These are phyloP conservation scores for Marasmarcha lunaedactyla DNA, from an alignment of 2,888 invertebrate genomes.

Conservation along the genomic window DNA sequence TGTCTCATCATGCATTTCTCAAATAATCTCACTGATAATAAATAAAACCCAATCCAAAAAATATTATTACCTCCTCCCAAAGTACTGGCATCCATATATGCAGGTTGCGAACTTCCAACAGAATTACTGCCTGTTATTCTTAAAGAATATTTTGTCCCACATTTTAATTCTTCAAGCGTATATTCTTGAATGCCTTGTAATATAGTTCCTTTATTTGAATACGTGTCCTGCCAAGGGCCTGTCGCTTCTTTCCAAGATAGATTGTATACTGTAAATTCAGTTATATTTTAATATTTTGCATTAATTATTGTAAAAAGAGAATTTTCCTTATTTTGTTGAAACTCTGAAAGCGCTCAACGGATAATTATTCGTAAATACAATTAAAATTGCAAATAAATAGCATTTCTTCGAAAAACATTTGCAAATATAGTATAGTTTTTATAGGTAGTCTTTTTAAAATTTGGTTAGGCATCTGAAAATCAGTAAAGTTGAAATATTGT, in stretches of 20 bases:
- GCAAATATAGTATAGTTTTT: no score
- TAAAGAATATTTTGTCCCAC: slow-evolving; percentile 86
- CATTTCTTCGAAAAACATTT: no score
- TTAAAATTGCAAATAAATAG: no score
- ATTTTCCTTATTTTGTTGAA: no score
- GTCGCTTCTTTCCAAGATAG: slow-evolving; percentile 61
- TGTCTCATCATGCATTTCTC: no score
- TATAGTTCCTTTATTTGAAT: slow-evolving; percentile 73
- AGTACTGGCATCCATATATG: slow-evolving; percentile 68
- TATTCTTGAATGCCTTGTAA: slow-evolving; percentile 69
- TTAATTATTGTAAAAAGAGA: not conserved
- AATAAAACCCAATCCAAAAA: no score
- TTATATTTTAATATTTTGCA: not conserved
- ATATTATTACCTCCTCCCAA: slow-evolving; percentile 72
- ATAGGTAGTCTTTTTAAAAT: no score
- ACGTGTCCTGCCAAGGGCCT: slow-evolving; percentile 68
- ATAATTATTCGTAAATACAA: no score
- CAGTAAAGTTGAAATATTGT: no score
- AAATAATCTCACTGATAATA: no score
- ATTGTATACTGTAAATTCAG: slow-evolving; percentile 50
- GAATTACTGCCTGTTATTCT: slow-evolving; percentile 84
- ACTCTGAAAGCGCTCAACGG: no score
- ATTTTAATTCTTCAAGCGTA: slow-evolving; percentile 78
- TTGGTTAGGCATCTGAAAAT: no score
- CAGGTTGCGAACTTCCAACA: slow-evolving; percentile 81